Conservation (phyloP, 2,113 vertebrate genomes). For the Phocoena sinus region DNA sequence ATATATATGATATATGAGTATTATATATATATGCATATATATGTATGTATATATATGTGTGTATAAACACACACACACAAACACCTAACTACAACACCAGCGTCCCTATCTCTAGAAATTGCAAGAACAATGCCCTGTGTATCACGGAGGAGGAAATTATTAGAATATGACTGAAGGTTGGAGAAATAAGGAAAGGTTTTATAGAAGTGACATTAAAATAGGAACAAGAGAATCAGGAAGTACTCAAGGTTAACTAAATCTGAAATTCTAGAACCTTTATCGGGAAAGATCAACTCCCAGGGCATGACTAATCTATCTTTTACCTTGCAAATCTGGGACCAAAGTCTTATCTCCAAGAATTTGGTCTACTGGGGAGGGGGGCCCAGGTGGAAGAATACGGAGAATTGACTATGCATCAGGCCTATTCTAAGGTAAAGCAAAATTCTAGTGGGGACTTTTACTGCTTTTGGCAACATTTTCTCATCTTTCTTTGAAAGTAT, state of each 20-base stretch:
- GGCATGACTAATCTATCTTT: neutral
- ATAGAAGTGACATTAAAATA: neutral
- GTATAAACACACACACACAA: neutral
- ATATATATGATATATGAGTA: neutral
- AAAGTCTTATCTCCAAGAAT: neutral
- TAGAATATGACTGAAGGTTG: neutral
- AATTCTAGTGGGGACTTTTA: neutral
- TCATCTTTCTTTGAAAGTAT: conserved; percentile 53
- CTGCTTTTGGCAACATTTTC: conserved; percentile 33
- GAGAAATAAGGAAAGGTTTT: neutral
- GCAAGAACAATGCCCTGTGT: neutral
- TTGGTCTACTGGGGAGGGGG: neutral
- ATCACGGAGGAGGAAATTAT: neutral
- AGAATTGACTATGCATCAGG: neutral
- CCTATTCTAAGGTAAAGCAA: neutral
- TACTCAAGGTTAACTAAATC: neutral
- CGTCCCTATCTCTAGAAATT: neutral
- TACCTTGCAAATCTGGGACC: neutral
- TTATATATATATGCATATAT: neutral
- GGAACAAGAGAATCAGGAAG: neutral
- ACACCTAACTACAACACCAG: neutral
- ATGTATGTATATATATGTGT: neutral
- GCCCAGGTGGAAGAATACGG: neutral
- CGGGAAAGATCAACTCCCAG: neutral
- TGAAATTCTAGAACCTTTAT: neutral